Evolutionary conservation across 2,797 vertebrate genomes (phyloP), one percentile per base, ranked within the genome.

Genomic region (Malacoctenus gilli): DNA sequence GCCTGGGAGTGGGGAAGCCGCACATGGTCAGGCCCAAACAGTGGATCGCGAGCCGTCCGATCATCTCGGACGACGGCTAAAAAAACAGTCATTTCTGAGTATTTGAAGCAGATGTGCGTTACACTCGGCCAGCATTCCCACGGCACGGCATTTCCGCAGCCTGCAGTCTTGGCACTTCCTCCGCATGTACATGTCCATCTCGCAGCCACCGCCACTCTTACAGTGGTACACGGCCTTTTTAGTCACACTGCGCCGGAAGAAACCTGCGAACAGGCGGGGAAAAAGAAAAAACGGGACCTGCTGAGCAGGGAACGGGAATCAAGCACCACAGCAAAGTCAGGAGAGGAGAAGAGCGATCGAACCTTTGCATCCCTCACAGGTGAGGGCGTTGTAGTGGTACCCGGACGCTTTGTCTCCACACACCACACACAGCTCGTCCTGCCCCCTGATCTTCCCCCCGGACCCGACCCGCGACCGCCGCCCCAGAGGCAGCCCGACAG

Each of bases 181-280:
- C 28, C 94, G 86, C 95, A 96, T 98, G 83, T 98, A 97, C 95
- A 96, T 95, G 88, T 97, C 95, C 95, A 98, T 97, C 90, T 99
- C 95, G 59, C 96, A 96, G 70, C 93, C 85, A 0, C 96, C 95
- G 0, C 95, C 95, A 1, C 90, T 97, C 88, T 98, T 97, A 72
- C 96, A 98, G 58, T 91, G 93, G 58, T 97, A 97, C 32, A 95
- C 94, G 0, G 94, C 94, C 23, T 98, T 97, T 80, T 96, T 98
- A 15, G 95, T 96, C 61, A 98, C 94, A 13, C 95, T 97, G 2
- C 93, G 92, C 37, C 94, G 87, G 72, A 97, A 99, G 76, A 98
- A 98, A 8, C 94, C 95, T 97, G 68, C 31, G 59, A 52, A 1
- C n/a, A n/a, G n/a, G n/a, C n/a, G n/a, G n/a, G n/a, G n/a, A n/a